Evolutionary conservation across 2,888 invertebrate species (phyloP).

Genomic region (Kryphioiulus occultus): DNA sequence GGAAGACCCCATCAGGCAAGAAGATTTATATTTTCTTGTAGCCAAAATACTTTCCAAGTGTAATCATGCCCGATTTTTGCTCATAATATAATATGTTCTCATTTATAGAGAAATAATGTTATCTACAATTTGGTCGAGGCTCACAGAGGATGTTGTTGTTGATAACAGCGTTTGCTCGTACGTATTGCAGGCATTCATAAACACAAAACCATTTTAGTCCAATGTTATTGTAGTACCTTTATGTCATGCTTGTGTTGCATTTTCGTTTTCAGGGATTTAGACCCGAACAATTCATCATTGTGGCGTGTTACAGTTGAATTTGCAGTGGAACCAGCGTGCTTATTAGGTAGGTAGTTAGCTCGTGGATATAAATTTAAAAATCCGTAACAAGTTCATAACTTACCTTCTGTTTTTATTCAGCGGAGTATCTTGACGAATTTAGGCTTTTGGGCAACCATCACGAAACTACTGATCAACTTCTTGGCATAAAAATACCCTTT

Average conservation of each 20-base stretch:
- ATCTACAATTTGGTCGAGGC: slow-evolving; percentile 84
- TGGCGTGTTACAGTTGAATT: slow-evolving; percentile 73
- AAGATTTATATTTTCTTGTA: neutral
- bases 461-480: slow-evolving; percentile 61
- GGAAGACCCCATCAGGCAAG: slow-evolving; percentile 74
- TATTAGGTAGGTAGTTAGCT: slow-evolving; percentile 77
- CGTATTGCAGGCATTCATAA: slow-evolving; percentile 53
- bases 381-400: neutral
- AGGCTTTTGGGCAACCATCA: slow-evolving; percentile 58
- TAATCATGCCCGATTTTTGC: neutral
- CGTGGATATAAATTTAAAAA: neutral
- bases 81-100: neutral
- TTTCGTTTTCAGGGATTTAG: slow-evolving; percentile 71
- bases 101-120: slow-evolving; percentile 70
- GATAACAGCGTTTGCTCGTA: slow-evolving; percentile 84
- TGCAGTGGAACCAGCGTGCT: slow-evolving; percentile 74
- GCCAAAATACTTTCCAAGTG: neutral
- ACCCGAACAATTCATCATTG: slow-evolving; percentile 77
- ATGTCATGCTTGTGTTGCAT: neutral
- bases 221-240: neutral
- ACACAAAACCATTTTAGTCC: neutral
- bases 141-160: slow-evolving; percentile 83
- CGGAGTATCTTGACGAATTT: slow-evolving; percentile 61
- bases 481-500: slow-evolving; percentile 53
- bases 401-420: slow-evolving; percentile 56